These are phyloP conservation scores for Prionace glauca DNA, from an alignment of 2,797 vertebrate species.

Conservation along the genomic window DNA sequence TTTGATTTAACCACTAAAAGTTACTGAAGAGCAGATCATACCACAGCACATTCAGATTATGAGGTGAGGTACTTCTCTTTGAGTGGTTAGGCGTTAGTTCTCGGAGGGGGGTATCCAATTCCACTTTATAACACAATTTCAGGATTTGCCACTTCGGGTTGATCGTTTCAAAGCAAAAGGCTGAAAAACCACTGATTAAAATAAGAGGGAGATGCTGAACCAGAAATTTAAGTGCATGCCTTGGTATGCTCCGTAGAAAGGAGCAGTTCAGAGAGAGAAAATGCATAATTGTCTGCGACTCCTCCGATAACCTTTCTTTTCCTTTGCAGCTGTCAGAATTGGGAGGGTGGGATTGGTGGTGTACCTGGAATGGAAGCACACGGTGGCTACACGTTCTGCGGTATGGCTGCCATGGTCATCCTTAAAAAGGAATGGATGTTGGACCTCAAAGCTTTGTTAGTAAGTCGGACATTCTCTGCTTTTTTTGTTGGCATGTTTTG, in stretches of 20 bases:
- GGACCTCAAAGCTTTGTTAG: conserved; percentile 82
- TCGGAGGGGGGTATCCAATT: too few relatives aligned
- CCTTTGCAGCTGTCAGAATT: conserved; percentile 83
- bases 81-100: too few relatives aligned
- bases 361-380: conserved; percentile 91
- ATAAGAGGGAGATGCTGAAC: background rate
- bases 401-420: conserved; percentile 82
- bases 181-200: background rate
- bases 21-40: too few relatives aligned
- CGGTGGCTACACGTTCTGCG: conserved; percentile 92
- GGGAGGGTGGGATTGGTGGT: conserved; percentile 91
- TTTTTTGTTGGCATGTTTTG: background rate
- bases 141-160: background rate
- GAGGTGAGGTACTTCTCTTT: too few relatives aligned
- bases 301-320: background rate
- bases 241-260: too few relatives aligned
- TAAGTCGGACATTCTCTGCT: conserved; percentile 52
- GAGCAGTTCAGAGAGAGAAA: background rate
- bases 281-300: background rate
- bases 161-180: background rate
- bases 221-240: background rate
- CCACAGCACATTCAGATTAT: too few relatives aligned
- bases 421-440: conserved; percentile 81
- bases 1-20: too few relatives aligned
- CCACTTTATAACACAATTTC: background rate